Conservation (phyloP, 64 coral and sea anemone species). For the Stichodactyla mertensii region DNA sequence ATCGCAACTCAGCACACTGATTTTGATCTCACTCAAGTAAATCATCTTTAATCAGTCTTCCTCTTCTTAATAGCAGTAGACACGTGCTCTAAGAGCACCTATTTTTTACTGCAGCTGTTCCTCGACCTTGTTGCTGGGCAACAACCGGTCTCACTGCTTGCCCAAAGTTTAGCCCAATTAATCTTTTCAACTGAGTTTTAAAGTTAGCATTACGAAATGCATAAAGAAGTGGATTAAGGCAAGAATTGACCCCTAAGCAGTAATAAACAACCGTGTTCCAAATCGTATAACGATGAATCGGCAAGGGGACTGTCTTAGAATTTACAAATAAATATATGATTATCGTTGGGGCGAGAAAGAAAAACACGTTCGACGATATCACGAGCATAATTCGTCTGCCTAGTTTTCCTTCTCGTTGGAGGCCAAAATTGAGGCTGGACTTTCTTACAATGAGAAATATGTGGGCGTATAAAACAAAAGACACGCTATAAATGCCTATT, state of each 20-base stretch:
- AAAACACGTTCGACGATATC: neutral
- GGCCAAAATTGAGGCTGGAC: neutral
- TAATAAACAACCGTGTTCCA: neutral
- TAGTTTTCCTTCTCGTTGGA: neutral
- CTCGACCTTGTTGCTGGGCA: too few species aligned
- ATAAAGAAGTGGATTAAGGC: neutral
- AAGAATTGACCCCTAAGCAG: neutral
- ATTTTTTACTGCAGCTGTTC: too few species aligned
- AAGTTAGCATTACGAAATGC: neutral
- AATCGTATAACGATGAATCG: neutral
- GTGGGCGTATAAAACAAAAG: neutral
- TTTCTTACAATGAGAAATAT: neutral
- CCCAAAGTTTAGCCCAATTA: too few species aligned
- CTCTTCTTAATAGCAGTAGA: too few species aligned
- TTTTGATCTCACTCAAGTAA: too few species aligned
- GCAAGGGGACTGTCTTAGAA: neutral
- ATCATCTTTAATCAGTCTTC: too few species aligned
- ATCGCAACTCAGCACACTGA: too few species aligned
- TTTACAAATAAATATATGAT: neutral
- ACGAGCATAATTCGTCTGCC: neutral
- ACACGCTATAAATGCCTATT: neutral
- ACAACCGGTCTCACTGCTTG: too few species aligned
- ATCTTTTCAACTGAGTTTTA: neutral
- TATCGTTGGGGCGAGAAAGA: neutral
- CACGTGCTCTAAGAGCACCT: too few species aligned